phyloP scores from a whole-genome alignment of 2,113 vertebrate genomes.

The mouse (Mus musculus) region GRCm39 chr8:98171501-98172000 shows the following conservation, averaged over 20 bases:
- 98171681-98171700: not conserved
- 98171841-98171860: not conserved
- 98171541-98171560: too few species aligned
- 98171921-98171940: not conserved
- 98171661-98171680: too few species aligned
- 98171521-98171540: not conserved
- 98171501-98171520: not conserved
- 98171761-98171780: not conserved
- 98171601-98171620: not conserved
- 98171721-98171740: not conserved
- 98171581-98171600: not conserved
- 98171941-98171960: not conserved
- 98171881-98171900: not conserved
- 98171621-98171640: not conserved
- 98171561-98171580: not conserved
- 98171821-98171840: not conserved
- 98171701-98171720: not conserved
- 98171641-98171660: too few species aligned
- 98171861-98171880: not conserved
- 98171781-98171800: not conserved
- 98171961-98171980: not conserved
- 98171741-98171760: not conserved
- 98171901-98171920: not conserved
- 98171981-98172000: not conserved
- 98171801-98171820: not conserved